phyloP scores from a whole-genome alignment of 2,113 vertebrate genomes.

The Rhinolophus ferrumequinum region DNA sequence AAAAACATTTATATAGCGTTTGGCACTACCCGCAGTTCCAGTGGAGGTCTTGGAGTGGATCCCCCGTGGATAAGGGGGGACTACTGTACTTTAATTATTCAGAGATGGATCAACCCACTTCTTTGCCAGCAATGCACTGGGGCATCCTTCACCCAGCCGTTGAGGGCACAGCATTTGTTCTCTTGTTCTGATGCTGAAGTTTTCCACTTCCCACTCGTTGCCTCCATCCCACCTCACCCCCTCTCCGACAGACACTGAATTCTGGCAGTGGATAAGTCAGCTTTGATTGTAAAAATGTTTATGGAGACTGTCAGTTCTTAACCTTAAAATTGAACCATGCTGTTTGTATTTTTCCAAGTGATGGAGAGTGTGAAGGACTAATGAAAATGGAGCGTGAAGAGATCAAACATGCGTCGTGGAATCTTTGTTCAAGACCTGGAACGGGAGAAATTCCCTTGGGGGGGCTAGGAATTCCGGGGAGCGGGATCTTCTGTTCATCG shows the following conservation, averaged over 20 bases:
- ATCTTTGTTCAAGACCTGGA: conserved; percentile 76
- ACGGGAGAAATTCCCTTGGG: conserved; percentile 63
- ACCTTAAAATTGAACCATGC: conserved; percentile 83
- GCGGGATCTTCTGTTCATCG: not conserved
- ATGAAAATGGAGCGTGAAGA: conserved; percentile 81
- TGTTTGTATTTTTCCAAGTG: conserved; percentile 85
- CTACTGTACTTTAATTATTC: not conserved
- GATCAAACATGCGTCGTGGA: conserved; percentile 79
- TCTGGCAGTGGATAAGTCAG: conserved; percentile 82
- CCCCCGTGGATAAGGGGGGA: not conserved
- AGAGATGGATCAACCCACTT: not conserved
- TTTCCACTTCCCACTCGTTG: conserved; percentile 38
- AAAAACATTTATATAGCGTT: not conserved
- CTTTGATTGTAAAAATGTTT: conserved; percentile 84
- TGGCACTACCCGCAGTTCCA: not conserved
- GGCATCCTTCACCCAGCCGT: not conserved
- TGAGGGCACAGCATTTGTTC: conserved; percentile 45
- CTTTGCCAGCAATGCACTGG: not conserved
- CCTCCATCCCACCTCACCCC: not conserved
- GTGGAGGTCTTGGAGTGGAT: not conserved
- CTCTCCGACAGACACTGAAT: conserved; percentile 65
- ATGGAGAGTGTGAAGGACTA: conserved; percentile 84
- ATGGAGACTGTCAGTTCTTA: conserved; percentile 85
- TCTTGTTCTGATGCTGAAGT: conserved; percentile 38
- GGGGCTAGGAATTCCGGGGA: not conserved